Evolutionary conservation across 1,140 invertebrate species (phyloP), one percentile per base, ranked within the genome.

Genomic region (Leptopilina boulardi): DNA sequence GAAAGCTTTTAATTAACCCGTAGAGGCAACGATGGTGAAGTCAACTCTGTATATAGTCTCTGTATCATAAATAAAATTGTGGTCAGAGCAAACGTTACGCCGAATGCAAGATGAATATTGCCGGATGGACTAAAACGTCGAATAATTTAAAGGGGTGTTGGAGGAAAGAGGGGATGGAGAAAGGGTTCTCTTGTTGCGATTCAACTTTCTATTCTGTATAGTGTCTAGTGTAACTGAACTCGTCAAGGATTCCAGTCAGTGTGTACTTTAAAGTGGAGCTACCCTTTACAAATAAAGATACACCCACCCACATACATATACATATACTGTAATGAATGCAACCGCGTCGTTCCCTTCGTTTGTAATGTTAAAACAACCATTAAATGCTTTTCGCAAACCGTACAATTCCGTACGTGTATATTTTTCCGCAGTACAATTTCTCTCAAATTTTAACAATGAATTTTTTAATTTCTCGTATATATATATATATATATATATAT

Each of bases 21-120:
- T 83, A 80, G 77, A 78, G 80, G 75, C 82, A 76, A 73, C 75
- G 81, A 82, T 77, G 78, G 74, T 79, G 78, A 85, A 83, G 78
- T 78, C 77, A 72, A 84, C 83, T 82, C 77, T 86, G 82, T 86
- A 84, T 77, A 83, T 84, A 86, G 77, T 81, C 76, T 85, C 81
- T 83, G 82, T 87, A 83, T 85, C 80, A 85, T 88, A 89, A 87
- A 66, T 66, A 66, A 66, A 66, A 84, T 85, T 86, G 79, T 72
- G 76, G 76, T 76, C 70, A 78, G 77, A 77, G 82, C 79, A 83
- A 84, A 83, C 78, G 77, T 81, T 80, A 72, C 56, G 73, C 72
- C 75, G 79, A 80, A 81, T 74, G 75, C 59, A 42, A 77, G 74
- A 80, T 81, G 74, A 71, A 59, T 71, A 56, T 79, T 75, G 44